A percentile compares a stretch with the other conserved stretches of the same genome.
Conservation (phyloP, 1,140 invertebrate genomes). For the Kradibia gibbosae region DNA sequence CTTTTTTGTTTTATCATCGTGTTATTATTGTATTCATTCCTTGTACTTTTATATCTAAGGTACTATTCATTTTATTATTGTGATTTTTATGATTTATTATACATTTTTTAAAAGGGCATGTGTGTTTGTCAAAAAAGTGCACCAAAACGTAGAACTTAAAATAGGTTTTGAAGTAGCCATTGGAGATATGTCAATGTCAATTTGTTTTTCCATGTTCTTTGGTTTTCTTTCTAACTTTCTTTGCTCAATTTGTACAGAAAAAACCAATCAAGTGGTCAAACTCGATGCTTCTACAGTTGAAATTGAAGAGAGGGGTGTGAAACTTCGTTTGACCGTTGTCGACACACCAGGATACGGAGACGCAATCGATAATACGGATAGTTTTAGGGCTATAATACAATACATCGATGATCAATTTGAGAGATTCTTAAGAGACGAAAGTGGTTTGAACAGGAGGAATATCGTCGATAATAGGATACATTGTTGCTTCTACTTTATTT, state of each 20-base stretch:
- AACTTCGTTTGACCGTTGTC: conserved; percentile 90
- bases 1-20: neutral
- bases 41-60: neutral
- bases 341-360: conserved; percentile 99
- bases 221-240: no score
- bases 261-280: conserved; percentile 91
- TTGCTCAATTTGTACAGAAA: conserved; percentile 76
- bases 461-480: conserved; percentile 95
- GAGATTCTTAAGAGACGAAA: conserved; percentile 91
- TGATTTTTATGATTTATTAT: neutral
- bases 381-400: conserved; percentile 90
- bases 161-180: neutral
- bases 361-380: conserved; percentile 97
- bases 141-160: neutral
- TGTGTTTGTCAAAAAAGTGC: conserved; percentile 13
- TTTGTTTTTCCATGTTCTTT: no score
- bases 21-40: conserved; percentile 17
- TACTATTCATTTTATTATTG: neutral
- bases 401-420: conserved; percentile 97
- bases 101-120: conserved; percentile 48
- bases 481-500: conserved; percentile 99
- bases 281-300: conserved; percentile 93
- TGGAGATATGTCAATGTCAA: conserved; percentile 1
- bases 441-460: conserved; percentile 91
- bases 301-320: conserved; percentile 94